Conservation (phyloP, 2,888 invertebrate species). For the Callyntrura guangdongensis region DNA sequence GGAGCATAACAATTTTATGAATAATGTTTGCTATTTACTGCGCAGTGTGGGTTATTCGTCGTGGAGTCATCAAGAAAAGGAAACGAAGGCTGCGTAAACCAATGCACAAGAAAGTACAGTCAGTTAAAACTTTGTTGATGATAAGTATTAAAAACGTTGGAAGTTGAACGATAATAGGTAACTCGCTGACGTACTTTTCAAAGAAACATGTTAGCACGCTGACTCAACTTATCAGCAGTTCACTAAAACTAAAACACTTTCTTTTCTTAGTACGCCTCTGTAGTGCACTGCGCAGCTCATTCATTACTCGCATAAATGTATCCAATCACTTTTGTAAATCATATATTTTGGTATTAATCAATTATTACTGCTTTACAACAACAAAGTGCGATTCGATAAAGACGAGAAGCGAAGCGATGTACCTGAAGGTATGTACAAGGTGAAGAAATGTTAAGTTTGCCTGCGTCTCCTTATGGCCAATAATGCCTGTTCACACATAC, state of each 20-base stretch:
- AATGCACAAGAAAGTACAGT: not conserved
- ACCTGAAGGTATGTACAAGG: slow-evolving; percentile 3
- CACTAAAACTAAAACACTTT: slow-evolving; percentile 32
- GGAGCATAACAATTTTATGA: slow-evolving; percentile 65
- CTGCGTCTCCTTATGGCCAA: not conserved
- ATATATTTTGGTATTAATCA: slow-evolving; percentile 46
- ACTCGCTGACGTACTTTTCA: not conserved
- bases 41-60: slow-evolving; percentile 5
- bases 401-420: not conserved
- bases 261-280: slow-evolving; percentile 18
- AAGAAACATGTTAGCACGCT: not conserved
- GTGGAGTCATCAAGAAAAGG: slow-evolving; percentile 16
- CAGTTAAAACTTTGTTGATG: not conserved
- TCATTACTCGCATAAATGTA: slow-evolving; percentile 5
- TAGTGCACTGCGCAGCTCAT: not conserved
- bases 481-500: no score
- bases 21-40: slow-evolving; percentile 40
- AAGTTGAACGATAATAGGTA: not conserved
- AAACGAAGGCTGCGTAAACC: not conserved
- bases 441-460: not conserved
- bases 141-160: not conserved
- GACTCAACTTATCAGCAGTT: not conserved
- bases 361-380: slow-evolving; percentile 51
- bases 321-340: slow-evolving; percentile 35
- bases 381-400: slow-evolving; percentile 9